Conservation (phyloP, 2,797 vertebrate species). For the Semotilus atromaculatus region DNA sequence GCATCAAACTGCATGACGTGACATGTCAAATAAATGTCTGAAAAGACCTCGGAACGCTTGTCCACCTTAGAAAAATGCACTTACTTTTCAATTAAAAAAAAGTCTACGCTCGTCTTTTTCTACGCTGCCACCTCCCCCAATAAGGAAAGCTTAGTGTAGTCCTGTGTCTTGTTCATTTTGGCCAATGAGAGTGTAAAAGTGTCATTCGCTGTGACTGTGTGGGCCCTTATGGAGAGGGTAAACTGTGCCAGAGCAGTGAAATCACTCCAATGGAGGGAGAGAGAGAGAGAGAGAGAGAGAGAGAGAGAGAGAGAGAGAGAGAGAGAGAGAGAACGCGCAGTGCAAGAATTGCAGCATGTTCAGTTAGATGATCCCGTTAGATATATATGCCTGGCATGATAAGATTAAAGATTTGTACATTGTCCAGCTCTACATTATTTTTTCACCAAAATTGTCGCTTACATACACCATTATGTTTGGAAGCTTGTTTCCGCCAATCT, state of each 20-base stretch:
- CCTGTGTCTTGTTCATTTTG: slow-evolving; percentile 59
- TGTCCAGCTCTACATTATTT: background rate
- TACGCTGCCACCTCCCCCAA: slow-evolving; percentile 7
- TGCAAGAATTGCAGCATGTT: background rate
- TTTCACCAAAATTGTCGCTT: background rate
- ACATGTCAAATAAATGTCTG: slow-evolving; percentile 76
- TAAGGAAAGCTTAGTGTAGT: slow-evolving; percentile 55
- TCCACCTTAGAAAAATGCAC: slow-evolving; percentile 64
- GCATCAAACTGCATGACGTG: slow-evolving; percentile 67
- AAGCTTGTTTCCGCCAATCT: too few relatives aligned
- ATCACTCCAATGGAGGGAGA: slow-evolving; percentile 40
- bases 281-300: slow-evolving; percentile 12
- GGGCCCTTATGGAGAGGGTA: slow-evolving; percentile 30
- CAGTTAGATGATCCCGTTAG: background rate
- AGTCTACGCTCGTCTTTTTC: slow-evolving; percentile 21
- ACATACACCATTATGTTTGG: background rate
- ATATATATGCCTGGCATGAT: background rate
- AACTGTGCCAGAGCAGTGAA: slow-evolving; percentile 58
- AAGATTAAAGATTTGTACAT: background rate
- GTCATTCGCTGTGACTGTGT: slow-evolving; percentile 62
- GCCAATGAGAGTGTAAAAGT: slow-evolving; percentile 62
- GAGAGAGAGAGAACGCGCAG: slow-evolving; percentile 12
- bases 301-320: background rate
- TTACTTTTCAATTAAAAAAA: slow-evolving; percentile 61
- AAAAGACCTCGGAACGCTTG: slow-evolving; percentile 55